Percentiles rank a stretch among this genome's conserved stretches.
phyloP scores from a whole-genome alignment of 2,797 vertebrate species.

The Karalla daura region DNA sequence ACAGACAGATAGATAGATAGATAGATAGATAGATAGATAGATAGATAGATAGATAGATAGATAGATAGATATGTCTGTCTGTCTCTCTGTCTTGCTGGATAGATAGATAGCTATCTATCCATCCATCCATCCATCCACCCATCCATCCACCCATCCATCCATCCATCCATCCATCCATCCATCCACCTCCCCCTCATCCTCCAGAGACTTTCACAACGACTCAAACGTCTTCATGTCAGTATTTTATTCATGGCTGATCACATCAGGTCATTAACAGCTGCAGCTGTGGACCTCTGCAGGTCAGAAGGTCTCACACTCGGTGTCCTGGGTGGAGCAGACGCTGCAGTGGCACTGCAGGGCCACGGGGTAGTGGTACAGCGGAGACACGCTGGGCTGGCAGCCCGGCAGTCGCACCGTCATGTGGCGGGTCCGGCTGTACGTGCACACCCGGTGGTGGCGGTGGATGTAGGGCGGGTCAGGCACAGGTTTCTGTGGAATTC shows the following conservation, averaged over 20 bases:
- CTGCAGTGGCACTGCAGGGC: constrained; percentile 82
- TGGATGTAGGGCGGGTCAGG: constrained; percentile 81
- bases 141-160: no score
- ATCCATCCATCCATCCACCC: no score
- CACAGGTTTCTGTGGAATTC: constrained; percentile 72
- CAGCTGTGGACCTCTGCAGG: background rate
- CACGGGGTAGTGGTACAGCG: constrained; percentile 82
- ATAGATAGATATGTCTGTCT: no score
- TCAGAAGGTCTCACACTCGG: constrained; percentile 84
- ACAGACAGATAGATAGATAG: no score
- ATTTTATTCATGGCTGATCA: constrained; percentile 24
- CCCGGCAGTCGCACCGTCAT: constrained; percentile 78
- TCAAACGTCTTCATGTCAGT: background rate
- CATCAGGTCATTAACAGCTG: background rate
- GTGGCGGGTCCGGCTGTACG: constrained; percentile 76
- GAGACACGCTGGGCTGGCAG: constrained; percentile 76
- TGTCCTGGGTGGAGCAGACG: constrained; percentile 81
- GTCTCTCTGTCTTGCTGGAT: no score
- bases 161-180: background rate
- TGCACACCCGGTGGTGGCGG: constrained; percentile 81
- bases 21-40: no score
- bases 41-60: no score
- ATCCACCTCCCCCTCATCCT: background rate
- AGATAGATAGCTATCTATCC: no score
- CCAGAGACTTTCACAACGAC: background rate